Conservation (phyloP, 2,797 vertebrate species). For the Oreochromis grahami region DNA sequence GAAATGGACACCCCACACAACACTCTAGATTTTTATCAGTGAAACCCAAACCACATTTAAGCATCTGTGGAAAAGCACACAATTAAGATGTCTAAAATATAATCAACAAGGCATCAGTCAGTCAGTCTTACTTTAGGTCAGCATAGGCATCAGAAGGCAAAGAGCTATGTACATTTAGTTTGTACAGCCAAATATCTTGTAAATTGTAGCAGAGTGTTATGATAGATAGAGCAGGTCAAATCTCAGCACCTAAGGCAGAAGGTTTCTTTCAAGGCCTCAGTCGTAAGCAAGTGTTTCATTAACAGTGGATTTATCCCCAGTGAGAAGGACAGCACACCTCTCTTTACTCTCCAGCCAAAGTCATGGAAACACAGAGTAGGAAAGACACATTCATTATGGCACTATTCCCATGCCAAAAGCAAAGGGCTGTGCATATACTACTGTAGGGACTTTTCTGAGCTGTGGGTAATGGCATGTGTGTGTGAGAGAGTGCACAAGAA, state of each 20-base stretch:
- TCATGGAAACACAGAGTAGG: slow-evolving; percentile 38
- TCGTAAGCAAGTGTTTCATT: slow-evolving; percentile 77
- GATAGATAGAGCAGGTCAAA: slow-evolving; percentile 34
- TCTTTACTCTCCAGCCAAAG: slow-evolving; percentile 45
- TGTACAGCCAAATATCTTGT: neutral
- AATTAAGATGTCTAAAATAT: neutral
- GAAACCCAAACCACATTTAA: neutral
- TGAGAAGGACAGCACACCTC: slow-evolving; percentile 61
- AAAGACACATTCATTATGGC: slow-evolving; percentile 46
- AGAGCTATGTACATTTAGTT: neutral
- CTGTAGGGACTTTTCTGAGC: slow-evolving; percentile 27
- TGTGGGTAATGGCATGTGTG: slow-evolving; percentile 36
- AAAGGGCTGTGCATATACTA: slow-evolving; percentile 14
- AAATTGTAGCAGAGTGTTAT: slow-evolving; percentile 21
- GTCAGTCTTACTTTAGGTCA: neutral
- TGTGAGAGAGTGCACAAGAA: slow-evolving; percentile 45
- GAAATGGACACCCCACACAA: neutral
- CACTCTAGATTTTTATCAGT: neutral
- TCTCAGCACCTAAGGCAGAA: slow-evolving; percentile 34
- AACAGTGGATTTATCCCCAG: slow-evolving; percentile 62
- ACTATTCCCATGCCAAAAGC: slow-evolving; percentile 44
- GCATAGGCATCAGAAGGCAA: neutral
- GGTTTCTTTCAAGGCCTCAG: slow-evolving; percentile 34
- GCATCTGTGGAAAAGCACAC: neutral
- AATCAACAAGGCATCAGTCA: neutral